Conservation (phyloP, 2,113 vertebrate genomes). For the Etheostoma cragini region DNA sequence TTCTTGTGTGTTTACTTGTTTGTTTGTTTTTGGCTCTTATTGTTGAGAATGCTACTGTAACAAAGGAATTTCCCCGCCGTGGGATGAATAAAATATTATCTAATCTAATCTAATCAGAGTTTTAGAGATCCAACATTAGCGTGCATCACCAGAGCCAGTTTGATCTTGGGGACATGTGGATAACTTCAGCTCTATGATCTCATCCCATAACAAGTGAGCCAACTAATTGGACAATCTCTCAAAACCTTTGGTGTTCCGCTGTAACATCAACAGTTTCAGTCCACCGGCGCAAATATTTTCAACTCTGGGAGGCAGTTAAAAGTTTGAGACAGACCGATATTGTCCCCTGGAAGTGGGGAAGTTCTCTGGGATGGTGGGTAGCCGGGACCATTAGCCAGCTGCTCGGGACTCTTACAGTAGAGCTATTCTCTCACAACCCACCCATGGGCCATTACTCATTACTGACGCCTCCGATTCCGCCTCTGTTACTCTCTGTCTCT, state of each 20-base stretch:
- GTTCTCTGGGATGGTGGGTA: conserved; percentile 59
- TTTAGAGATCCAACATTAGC: neutral
- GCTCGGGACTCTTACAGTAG: conserved; percentile 74
- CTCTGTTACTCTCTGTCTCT: conserved; percentile 47
- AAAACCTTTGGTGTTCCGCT: neutral
- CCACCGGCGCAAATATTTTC: conserved; percentile 11
- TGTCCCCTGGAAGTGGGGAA: conserved; percentile 53
- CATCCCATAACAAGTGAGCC: neutral
- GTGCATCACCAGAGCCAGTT: neutral
- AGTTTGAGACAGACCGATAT: conserved; percentile 60
- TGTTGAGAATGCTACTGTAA: too few species aligned
- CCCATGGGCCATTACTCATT: conserved; percentile 72
- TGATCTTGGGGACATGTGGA: neutral
- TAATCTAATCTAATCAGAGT: too few species aligned
- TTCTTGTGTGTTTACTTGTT: too few species aligned
- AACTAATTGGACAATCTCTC: neutral
- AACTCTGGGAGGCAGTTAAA: neutral
- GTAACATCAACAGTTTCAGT: conserved; percentile 4
- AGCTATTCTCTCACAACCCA: conserved; percentile 74
- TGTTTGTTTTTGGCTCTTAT: too few species aligned
- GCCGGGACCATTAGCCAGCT: conserved; percentile 68
- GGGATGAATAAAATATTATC: too few species aligned
- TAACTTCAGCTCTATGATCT: neutral
- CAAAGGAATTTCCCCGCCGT: too few species aligned
- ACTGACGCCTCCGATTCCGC: conserved; percentile 64